These are phyloP conservation scores for Drosophila serrata DNA, from an alignment of 1,140 invertebrate species.

Conservation along the genomic window DNA sequence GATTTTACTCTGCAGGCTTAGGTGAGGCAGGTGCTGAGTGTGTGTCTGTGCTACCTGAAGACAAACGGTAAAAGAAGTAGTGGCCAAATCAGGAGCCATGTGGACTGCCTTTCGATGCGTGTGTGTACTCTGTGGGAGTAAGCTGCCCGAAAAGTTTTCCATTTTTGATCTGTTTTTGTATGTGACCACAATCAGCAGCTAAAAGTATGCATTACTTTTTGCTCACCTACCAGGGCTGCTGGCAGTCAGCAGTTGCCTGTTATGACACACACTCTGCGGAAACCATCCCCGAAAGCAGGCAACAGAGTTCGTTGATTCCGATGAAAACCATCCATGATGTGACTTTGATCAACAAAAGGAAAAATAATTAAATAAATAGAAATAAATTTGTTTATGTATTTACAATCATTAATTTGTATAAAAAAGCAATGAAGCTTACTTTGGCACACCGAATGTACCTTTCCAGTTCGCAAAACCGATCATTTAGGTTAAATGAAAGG, in stretches of 20 bases:
- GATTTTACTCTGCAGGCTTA: constrained; percentile 6
- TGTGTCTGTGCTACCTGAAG: constrained; percentile 34
- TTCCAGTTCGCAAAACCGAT: too few species aligned
- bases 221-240: neutral
- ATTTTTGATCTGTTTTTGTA: constrained; percentile 47
- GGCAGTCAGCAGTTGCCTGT: neutral
- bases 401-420: neutral
- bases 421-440: too few species aligned
- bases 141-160: constrained; percentile 55
- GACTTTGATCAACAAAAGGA: too few species aligned
- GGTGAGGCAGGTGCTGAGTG: constrained; percentile 7
- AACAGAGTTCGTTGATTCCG: neutral
- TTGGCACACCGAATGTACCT: too few species aligned
- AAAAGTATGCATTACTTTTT: constrained; percentile 38
- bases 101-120: constrained; percentile 20
- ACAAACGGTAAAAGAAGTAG: constrained; percentile 59
- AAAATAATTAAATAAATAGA: too few species aligned
- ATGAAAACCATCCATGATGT: neutral
- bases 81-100: constrained; percentile 61
- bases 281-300: neutral
- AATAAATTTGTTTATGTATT: neutral
- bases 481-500: too few species aligned
- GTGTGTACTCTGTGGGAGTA: constrained; percentile 1
- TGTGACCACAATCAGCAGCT: constrained; percentile 32
- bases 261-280: neutral